Evolutionary conservation across 2,113 vertebrate genomes (phyloP).

Genomic region (Acrocephalus arundinaceus): DNA sequence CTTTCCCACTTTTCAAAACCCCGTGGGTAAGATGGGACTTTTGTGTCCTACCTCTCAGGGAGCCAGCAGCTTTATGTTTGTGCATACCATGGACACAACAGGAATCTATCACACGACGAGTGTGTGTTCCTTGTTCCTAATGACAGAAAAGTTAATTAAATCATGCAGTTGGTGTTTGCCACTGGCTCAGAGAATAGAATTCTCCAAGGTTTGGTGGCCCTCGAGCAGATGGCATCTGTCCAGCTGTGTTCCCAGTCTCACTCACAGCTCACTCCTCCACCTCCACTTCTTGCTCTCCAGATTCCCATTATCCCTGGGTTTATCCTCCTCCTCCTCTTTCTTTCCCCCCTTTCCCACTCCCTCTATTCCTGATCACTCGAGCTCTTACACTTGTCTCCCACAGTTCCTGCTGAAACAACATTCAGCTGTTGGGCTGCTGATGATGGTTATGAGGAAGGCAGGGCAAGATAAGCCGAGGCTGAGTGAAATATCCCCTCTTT

Average conservation of each 20-base stretch:
- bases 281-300: background rate
- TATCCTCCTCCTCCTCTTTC: background rate
- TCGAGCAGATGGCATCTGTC: background rate
- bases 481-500: conserved; percentile 19
- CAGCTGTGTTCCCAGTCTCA: background rate
- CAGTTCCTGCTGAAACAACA: background rate
- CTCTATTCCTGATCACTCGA: background rate
- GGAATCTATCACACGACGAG: background rate
- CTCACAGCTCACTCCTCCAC: background rate
- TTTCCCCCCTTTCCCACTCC: background rate
- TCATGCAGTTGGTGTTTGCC: background rate
- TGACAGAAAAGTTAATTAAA: background rate
- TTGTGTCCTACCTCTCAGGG: background rate
- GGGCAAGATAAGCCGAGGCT: background rate
- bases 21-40: background rate
- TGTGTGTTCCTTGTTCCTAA: background rate
- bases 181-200: background rate
- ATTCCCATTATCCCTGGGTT: fast-evolving
- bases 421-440: background rate
- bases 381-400: background rate
- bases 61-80: background rate
- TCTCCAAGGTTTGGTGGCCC: background rate
- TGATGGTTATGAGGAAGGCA: background rate
- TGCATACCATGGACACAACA: background rate
- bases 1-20: conserved; percentile 27